Evolutionary conservation across 2,888 invertebrate species (phyloP).

Genomic region (Subacronicta megacephala): DNA sequence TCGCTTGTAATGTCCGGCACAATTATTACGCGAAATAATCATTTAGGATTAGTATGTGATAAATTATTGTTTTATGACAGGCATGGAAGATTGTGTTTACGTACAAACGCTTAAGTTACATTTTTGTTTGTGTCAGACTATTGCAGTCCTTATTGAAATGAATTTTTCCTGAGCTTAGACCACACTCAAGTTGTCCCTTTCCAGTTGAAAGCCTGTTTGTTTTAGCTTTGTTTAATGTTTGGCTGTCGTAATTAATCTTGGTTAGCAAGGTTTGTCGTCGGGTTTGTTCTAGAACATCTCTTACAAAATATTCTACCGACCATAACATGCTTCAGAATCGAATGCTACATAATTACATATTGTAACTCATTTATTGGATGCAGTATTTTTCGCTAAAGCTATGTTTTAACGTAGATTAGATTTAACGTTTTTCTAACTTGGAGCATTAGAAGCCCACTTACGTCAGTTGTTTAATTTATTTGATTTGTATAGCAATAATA

Average conservation of each 20-base stretch:
- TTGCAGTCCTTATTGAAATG: neutral
- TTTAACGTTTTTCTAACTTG: too few relatives aligned
- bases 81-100: neutral
- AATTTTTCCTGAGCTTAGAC: neutral
- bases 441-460: too few relatives aligned
- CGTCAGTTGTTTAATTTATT: conserved; percentile 13
- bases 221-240: conserved; percentile 37
- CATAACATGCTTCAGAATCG: neutral
- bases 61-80: conserved; percentile 51
- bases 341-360: too few relatives aligned
- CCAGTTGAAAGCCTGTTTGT: conserved; percentile 44
- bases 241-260: conserved; percentile 29
- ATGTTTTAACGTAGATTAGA: too few relatives aligned
- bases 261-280: conserved; percentile 15
- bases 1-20: conserved; percentile 45
- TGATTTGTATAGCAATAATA: conserved; percentile 2
- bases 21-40: conserved; percentile 60
- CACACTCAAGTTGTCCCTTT: neutral
- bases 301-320: neutral
- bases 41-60: conserved; percentile 60
- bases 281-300: conserved; percentile 2
- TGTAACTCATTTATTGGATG: too few relatives aligned
- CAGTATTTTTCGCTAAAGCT: too few relatives aligned
- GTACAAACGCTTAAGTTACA: neutral
- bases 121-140: neutral